These are phyloP conservation scores for Aldabrachelys gigantea DNA, from an alignment of 2,113 vertebrate species.

Conservation along the genomic window DNA sequence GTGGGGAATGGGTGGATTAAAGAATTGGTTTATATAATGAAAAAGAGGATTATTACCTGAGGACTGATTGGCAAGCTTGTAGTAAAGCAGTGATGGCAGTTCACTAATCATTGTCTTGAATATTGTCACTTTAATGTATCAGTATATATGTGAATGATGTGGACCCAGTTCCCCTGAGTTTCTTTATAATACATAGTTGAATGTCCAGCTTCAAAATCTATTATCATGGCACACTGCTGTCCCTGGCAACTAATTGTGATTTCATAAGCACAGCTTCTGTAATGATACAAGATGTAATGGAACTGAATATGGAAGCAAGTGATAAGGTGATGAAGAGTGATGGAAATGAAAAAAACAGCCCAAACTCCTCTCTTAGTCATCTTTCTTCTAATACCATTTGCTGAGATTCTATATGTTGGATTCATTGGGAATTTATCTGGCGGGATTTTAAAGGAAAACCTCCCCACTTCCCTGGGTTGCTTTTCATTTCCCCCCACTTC, in stretches of 20 bases:
- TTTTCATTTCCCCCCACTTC: background rate
- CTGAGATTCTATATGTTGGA: background rate
- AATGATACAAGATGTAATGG: slow-evolving; percentile 34
- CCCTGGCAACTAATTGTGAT: slow-evolving; percentile 64
- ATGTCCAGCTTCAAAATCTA: background rate
- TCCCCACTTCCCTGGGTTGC: background rate
- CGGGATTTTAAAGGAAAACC: slow-evolving; percentile 11
- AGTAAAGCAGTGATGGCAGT: background rate
- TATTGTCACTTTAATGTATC: background rate
- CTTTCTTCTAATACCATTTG: background rate
- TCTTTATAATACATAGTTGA: background rate
- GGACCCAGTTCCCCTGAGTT: background rate
- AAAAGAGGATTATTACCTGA: background rate
- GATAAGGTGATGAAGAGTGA: slow-evolving; percentile 35
- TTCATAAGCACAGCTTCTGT: slow-evolving; percentile 48
- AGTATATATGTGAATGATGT: too few relatives aligned
- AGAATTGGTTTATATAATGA: background rate
- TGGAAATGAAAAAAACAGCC: background rate
- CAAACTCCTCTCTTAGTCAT: background rate
- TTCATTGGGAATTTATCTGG: background rate
- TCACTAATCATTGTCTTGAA: background rate
- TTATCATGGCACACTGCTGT: slow-evolving; percentile 39
- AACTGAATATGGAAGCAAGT: slow-evolving; percentile 55
- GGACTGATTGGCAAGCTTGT: background rate
- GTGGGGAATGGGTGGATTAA: background rate